These are phyloP conservation scores for Bos taurus DNA, from an alignment of 2,113 vertebrate species.

Conservation along the genomic window ARS-UCD2.0 NC_037330.1:5823001-5823500, in stretches of 20 bases:
- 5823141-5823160: background rate
- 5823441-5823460: background rate
- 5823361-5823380: background rate
- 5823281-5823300: background rate
- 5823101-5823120: background rate
- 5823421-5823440: background rate
- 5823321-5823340: background rate
- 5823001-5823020: background rate
- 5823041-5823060: background rate
- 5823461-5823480: background rate
- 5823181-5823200: background rate
- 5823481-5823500: background rate
- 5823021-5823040: background rate
- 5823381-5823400: background rate
- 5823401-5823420: background rate
- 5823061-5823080: background rate
- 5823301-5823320: background rate
- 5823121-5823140: background rate
- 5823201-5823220: background rate
- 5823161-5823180: background rate
- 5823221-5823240: background rate
- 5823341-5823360: background rate
- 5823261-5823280: background rate
- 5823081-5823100: accelerated
- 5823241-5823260: background rate